phyloP scores from a whole-genome alignment of 2,797 vertebrate species.

The Falco rusticolus region DNA sequence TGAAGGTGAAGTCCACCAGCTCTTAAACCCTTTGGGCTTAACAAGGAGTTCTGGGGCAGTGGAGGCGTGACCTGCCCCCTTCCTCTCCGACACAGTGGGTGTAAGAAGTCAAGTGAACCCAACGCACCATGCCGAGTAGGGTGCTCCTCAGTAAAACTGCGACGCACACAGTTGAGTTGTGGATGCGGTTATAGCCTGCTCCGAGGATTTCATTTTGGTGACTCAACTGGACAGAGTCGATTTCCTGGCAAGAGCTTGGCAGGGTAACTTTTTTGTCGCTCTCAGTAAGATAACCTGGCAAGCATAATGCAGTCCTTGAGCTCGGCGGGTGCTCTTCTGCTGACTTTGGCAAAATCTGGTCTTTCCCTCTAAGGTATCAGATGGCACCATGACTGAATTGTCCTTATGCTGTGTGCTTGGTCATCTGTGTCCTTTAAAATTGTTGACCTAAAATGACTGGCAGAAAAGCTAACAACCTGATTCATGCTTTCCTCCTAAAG shows the following conservation, averaged over 20 bases:
- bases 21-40: not conserved
- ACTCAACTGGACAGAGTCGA: not conserved
- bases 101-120: not conserved
- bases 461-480: not conserved
- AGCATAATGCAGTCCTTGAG: not conserved
- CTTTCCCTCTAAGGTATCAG: not conserved
- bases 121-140: fast-evolving
- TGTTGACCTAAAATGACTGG: not conserved
- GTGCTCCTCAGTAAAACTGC: not conserved
- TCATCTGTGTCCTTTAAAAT: not conserved
- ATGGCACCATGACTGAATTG: not conserved
- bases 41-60: fast-evolving
- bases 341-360: not conserved
- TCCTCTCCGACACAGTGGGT: fast-evolving
- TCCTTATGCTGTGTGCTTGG: not conserved
- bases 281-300: not conserved
- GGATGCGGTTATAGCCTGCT: not conserved
- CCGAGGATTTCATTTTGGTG: not conserved
- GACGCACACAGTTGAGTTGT: fast-evolving
- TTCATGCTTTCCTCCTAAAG: not conserved
- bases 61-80: not conserved
- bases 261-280: not conserved
- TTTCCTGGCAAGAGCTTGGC: not conserved
- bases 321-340: not conserved
- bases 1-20: not conserved